Evolutionary conservation across 2,888 invertebrate genomes (phyloP).

Genomic region (Drosophila paranaensis): DNA sequence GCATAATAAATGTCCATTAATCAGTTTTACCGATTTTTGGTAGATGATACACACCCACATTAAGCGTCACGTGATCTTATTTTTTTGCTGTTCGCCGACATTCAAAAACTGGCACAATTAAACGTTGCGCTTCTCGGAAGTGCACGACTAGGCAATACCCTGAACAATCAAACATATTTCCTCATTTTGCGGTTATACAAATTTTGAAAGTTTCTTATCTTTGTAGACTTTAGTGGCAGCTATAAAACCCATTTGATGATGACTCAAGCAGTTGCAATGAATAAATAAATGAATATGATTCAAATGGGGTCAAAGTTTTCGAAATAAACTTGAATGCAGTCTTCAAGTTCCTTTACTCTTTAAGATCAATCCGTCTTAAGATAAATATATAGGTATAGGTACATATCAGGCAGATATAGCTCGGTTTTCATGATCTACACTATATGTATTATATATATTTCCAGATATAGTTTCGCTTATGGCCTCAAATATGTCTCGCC

Average conservation of each 20-base stretch:
- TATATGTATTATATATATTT: not conserved
- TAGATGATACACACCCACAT: constrained; percentile 9
- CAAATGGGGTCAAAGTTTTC: not conserved
- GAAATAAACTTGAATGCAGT: not conserved
- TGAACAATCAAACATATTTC: not conserved
- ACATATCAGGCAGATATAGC: too few relatives aligned
- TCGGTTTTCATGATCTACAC: not conserved
- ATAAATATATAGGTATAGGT: too few relatives aligned
- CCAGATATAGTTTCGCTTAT: not conserved
- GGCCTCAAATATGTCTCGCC: not conserved
- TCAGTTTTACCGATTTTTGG: constrained; percentile 5
- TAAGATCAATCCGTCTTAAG: not conserved
- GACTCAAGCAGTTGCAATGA: not conserved
- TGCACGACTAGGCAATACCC: not conserved
- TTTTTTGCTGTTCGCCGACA: not conserved
- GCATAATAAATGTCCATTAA: constrained; percentile 20
- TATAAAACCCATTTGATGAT: not conserved
- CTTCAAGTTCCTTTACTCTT: not conserved
- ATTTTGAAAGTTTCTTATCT: not conserved
- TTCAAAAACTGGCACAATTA: not conserved
- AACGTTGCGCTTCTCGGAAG: not conserved
- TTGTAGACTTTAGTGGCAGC: not conserved
- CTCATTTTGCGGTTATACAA: not conserved
- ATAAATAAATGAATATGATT: not conserved
- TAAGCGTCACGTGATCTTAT: constrained; percentile 28